phyloP scores from a whole-genome alignment of 2,797 vertebrate genomes.

The Platalea minor region DNA sequence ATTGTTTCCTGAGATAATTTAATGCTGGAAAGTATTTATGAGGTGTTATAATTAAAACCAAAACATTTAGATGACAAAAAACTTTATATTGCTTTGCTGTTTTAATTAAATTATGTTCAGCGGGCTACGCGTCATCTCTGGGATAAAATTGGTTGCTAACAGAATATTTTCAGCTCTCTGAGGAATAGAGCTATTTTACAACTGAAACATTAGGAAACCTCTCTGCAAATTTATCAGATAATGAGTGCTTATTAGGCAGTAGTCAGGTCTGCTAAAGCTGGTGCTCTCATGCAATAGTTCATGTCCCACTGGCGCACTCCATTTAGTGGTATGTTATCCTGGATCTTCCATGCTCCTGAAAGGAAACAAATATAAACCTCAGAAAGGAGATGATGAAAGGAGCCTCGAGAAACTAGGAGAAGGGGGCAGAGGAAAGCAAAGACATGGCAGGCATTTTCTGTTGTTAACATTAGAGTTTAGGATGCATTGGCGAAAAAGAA shows the following conservation, averaged over 20 bases:
- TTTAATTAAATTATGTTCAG: neutral
- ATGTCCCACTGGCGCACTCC: rapidly evolving
- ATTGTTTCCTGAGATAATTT: neutral
- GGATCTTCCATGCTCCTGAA: rapidly evolving
- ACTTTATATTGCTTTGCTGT: neutral
- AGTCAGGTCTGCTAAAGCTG: neutral
- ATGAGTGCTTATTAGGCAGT: neutral
- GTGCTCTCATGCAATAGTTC: rapidly evolving
- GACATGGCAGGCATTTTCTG: neutral
- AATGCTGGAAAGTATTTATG: neutral
- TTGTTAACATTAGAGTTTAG: rapidly evolving
- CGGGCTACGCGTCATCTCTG: rapidly evolving
- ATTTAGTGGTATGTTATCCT: rapidly evolving
- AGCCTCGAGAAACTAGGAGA: neutral
- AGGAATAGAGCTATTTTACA: neutral
- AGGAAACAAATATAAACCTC: rapidly evolving
- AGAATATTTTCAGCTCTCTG: neutral
- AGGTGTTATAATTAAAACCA: neutral
- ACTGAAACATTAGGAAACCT: neutral
- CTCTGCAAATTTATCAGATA: no score
- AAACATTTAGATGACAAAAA: neutral
- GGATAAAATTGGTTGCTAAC: neutral
- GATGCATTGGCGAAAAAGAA: neutral
- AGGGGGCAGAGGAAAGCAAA: neutral
- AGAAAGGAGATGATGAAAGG: neutral